These are phyloP conservation scores for Ochropleura plecta DNA, from an alignment of 2,888 invertebrate genomes.

Conservation along the genomic window DNA sequence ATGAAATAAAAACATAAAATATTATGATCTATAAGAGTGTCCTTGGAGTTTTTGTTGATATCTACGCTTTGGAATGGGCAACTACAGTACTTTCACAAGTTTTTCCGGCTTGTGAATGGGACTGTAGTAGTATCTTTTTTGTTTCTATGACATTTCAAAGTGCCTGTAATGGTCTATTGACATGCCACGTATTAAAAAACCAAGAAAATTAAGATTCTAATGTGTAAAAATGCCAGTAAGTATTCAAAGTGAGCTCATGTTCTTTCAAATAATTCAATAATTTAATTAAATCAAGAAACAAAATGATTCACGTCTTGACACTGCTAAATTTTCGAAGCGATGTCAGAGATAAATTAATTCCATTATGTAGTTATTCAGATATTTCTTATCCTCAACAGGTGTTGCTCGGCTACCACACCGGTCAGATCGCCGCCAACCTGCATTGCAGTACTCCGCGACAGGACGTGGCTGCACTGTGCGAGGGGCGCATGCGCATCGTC, in stretches of 20 bases:
- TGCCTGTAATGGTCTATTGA: too few relatives aligned
- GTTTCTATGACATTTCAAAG: too few relatives aligned
- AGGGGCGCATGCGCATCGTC: slow-evolving; percentile 90
- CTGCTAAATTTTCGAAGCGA: background rate
- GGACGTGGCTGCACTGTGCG: slow-evolving; percentile 83
- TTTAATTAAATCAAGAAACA: background rate
- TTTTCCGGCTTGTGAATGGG: too few relatives aligned
- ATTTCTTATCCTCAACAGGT: slow-evolving; percentile 74
- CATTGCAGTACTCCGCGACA: slow-evolving; percentile 91
- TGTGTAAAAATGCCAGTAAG: too few relatives aligned
- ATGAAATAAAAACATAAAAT: too few relatives aligned
- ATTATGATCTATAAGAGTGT: too few relatives aligned
- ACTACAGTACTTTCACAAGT: too few relatives aligned
- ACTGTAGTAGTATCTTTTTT: too few relatives aligned
- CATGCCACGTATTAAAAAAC: too few relatives aligned
- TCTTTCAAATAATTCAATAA: background rate
- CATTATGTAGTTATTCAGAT: background rate
- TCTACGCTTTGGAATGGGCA: too few relatives aligned
- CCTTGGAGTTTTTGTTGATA: too few relatives aligned
- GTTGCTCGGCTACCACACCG: slow-evolving; percentile 92
- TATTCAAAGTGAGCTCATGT: background rate
- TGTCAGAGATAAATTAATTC: background rate
- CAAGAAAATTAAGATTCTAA: too few relatives aligned
- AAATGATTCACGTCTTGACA: background rate
- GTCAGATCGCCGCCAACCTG: slow-evolving; percentile 92